phyloP scores from a whole-genome alignment of 2,888 invertebrate species.

The Smittia aterrima region DNA sequence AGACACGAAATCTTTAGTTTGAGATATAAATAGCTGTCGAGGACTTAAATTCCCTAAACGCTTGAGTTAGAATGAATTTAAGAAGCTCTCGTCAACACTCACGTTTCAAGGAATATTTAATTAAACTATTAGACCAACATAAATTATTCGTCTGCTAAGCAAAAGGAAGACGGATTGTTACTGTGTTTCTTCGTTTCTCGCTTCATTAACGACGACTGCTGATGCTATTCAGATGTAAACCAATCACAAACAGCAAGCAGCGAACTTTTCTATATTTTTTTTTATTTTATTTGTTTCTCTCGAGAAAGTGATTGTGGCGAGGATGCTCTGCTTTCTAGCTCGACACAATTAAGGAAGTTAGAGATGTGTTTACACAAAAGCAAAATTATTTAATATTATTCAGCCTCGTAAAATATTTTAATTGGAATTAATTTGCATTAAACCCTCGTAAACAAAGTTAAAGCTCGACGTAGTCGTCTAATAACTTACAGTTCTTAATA shows the following conservation, averaged over 20 bases:
- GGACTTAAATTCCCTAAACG: background rate
- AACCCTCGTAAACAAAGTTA: background rate
- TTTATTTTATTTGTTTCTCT: background rate
- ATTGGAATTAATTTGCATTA: constrained; percentile 7
- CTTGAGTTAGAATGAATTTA: background rate
- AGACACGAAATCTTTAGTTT: background rate
- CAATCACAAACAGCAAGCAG: constrained; percentile 8
- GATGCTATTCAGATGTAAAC: background rate
- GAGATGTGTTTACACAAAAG: constrained; percentile 11
- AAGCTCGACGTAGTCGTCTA: background rate
- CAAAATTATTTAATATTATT: background rate
- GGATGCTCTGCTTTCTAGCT: background rate
- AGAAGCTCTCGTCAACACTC: background rate
- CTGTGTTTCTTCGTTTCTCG: background rate
- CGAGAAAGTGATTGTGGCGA: background rate
- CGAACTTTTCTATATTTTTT: background rate
- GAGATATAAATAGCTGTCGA: background rate
- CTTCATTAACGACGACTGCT: background rate
- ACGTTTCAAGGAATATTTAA: background rate
- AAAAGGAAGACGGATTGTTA: constrained; percentile 4
- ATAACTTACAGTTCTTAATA: background rate
- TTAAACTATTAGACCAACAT: constrained; percentile 1
- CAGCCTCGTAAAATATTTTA: background rate
- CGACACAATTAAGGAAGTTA: background rate
- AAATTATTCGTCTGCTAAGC: background rate